These are phyloP conservation scores for Hirtodrosophila confusa DNA, from an alignment of 2,888 invertebrate genomes.

Conservation along the genomic window DNA sequence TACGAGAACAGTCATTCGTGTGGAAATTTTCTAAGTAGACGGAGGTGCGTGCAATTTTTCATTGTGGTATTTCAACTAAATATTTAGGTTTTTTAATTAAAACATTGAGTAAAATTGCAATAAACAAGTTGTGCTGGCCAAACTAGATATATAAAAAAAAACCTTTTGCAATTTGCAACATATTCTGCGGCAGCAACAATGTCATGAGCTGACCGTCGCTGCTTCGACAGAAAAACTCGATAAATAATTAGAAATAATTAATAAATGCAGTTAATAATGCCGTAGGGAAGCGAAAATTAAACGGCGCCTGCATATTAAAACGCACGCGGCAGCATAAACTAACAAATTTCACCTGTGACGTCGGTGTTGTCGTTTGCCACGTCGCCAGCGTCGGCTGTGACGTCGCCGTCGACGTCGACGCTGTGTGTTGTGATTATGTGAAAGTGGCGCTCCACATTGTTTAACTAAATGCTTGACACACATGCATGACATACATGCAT, in stretches of 20 bases:
- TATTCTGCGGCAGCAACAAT: too few relatives aligned
- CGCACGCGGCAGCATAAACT: not conserved
- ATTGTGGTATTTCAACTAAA: not conserved
- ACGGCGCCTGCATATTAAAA: not conserved
- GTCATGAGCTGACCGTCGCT: too few relatives aligned
- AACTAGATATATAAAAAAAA: not conserved
- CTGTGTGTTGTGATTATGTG: conserved; percentile 42
- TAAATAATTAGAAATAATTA: too few relatives aligned
- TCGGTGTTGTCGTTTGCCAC: conserved; percentile 66
- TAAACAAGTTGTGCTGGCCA: not conserved
- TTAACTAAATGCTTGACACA: not conserved
- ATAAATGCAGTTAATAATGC: not conserved
- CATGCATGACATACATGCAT: conserved; percentile 8
- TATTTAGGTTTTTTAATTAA: conserved; percentile 8
- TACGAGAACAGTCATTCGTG: conserved; percentile 60
- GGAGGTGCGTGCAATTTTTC: conserved; percentile 57
- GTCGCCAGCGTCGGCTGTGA: conserved; percentile 48
- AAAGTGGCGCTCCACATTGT: conserved; percentile 46
- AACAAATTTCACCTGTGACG: conserved; percentile 61
- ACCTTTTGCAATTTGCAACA: too few relatives aligned
- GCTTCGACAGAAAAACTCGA: too few relatives aligned
- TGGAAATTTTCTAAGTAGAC: conserved; percentile 58
- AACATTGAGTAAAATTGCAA: not conserved
- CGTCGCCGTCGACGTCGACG: conserved; percentile 20
- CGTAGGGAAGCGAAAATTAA: not conserved